A percentile compares a stretch with the other conserved stretches of the same genome.
These are phyloP conservation scores for Xiphophorus birchmanni DNA, from an alignment of 2,797 vertebrate species.

Conservation along the genomic window DNA sequence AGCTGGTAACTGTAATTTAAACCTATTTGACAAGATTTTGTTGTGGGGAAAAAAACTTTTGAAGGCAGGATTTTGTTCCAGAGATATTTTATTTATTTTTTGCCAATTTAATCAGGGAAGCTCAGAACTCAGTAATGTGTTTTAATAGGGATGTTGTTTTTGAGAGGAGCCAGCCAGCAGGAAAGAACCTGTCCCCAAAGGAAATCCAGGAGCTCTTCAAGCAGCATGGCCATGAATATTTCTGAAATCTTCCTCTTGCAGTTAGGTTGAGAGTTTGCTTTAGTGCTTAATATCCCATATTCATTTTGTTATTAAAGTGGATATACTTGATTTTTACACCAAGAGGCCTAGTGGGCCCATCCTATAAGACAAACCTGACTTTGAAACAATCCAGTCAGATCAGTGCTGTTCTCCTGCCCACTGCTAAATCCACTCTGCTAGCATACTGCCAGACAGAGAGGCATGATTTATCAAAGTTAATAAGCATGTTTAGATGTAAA, in stretches of 20 bases:
- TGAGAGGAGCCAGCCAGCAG: constrained; percentile 26
- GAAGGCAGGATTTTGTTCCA: constrained; percentile 5
- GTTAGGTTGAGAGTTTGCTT: too few species aligned
- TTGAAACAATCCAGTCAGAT: not conserved
- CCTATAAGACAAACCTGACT: too few species aligned
- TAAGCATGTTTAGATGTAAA: not conserved
- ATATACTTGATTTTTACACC: too few species aligned
- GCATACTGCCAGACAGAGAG: not conserved
- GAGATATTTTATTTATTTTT: not conserved
- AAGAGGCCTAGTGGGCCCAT: not conserved
- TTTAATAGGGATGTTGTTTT: constrained; percentile 14
- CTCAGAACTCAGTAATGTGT: constrained; percentile 5
- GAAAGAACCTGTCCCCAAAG: constrained; percentile 17
- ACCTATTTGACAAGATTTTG: not conserved
- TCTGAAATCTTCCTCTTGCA: not conserved
- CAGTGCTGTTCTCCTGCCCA: not conserved
- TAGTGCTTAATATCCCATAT: too few species aligned
- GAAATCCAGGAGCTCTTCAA: constrained; percentile 33
- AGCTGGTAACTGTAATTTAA: not conserved
- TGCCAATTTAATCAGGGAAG: constrained; percentile 12
- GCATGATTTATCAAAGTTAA: not conserved
- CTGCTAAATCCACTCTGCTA: not conserved
- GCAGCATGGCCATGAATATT: constrained; percentile 33
- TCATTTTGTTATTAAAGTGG: too few species aligned
- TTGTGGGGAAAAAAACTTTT: not conserved